Percentiles rank a stretch among this genome's conserved stretches.
Evolutionary conservation across 2,888 invertebrate genomes (phyloP).

Genomic region (Polymixis lichenea): DNA sequence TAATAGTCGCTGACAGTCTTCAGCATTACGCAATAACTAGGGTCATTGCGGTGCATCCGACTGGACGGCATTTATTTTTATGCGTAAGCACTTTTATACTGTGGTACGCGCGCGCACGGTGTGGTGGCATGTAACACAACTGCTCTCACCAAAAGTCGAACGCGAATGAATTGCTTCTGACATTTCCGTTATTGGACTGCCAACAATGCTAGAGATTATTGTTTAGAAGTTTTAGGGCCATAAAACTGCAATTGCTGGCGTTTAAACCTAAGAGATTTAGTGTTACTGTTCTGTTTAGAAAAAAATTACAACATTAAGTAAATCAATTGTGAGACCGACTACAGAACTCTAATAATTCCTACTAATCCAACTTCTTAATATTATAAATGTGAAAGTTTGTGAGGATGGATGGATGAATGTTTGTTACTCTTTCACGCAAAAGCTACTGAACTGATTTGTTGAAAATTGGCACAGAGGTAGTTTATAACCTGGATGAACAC

Average conservation of each 20-base stretch:
- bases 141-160: too few relatives aligned
- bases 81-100: too few relatives aligned
- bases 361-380: too few relatives aligned
- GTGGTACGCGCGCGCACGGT: too few relatives aligned
- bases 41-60: slow-evolving; percentile 4
- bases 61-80: neutral
- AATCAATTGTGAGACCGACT: neutral
- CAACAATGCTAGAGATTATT: neutral
- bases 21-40: neutral
- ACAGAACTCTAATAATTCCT: too few relatives aligned
- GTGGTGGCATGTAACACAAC: too few relatives aligned
- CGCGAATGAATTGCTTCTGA: neutral
- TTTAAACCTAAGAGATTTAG: neutral
- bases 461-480: too few relatives aligned
- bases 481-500: too few relatives aligned
- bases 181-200: neutral
- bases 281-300: neutral
- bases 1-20: neutral
- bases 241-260: neutral
- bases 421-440: too few relatives aligned
- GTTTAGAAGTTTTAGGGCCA: neutral
- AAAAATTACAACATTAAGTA: neutral
- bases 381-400: too few relatives aligned
- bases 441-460: too few relatives aligned
- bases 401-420: too few relatives aligned